Evolutionary conservation across 1,140 invertebrate genomes (phyloP), one percentile per base, ranked within the genome.

Genomic region (Aleiodes sp.): DNA sequence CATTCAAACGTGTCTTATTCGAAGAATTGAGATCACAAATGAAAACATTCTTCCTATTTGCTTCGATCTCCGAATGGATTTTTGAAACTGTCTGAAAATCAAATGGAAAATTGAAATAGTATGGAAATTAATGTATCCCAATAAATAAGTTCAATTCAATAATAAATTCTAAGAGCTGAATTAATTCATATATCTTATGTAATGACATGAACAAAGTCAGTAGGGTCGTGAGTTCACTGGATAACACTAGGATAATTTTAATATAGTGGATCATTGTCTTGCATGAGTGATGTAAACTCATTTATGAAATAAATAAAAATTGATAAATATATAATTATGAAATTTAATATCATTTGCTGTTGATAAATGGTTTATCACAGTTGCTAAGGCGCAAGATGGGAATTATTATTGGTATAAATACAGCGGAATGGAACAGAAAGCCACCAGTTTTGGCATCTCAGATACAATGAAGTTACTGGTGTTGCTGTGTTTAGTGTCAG

Each of bases 1-100:
- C 71, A 62, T 86, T 84, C 9, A 86, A 62, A 33, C 74, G 78
- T 12, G 84, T 83, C 52, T 75, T 79, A 56, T 86, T 85, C 0
- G 75, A 76, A 35, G 84, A 86, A 57, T 75, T 61, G 1, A 83
- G 16, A 65, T 86, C 84, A 65, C 57, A 75, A 3, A 85, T 76
- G 74, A 83, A 86, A n/a, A 76, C 57, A 31, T 72, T 14, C 43
- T 33, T 60, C 16, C 29, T 29, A 14, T 69, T 73, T 21, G 73
- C 77, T 43, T 85, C 81, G 65, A 85, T 84, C 63, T 85, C 81
- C 21, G 82, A 82, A 65, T 86, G 83, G 31, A 69, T 68, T 68
- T 80, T 82, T 6, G 83, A 86, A 4, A 86, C 73, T 0, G 77
- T 81, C 82, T 85, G 70, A 80, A 65, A 41, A 64, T 62, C 76